A percentile compares a stretch with the other conserved stretches of the same genome.
Conservation (phyloP, 92 coral and sea anemone genomes). For the Desmophyllum pertusum region DNA sequence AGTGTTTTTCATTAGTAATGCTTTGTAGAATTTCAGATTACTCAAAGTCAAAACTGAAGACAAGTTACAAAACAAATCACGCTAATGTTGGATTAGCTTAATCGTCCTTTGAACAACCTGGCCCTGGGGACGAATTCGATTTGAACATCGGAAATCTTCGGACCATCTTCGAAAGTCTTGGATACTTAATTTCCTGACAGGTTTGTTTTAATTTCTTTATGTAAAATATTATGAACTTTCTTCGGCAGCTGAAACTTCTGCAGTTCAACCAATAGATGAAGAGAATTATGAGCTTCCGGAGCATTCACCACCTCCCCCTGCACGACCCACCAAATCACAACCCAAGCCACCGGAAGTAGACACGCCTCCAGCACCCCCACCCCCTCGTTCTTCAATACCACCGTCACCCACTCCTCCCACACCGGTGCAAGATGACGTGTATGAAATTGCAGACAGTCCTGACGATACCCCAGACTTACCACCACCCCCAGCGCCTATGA, state of each 20-base stretch:
- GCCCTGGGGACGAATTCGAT: too few relatives aligned
- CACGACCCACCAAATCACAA: constrained; percentile 32
- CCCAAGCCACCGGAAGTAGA: constrained; percentile 23
- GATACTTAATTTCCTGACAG: not conserved
- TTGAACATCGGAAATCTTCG: too few relatives aligned
- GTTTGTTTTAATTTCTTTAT: not conserved
- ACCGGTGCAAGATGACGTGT: constrained; percentile 37
- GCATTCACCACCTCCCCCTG: constrained; percentile 32
- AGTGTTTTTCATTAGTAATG: too few relatives aligned
- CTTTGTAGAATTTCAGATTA: too few relatives aligned
- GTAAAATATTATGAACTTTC: not conserved
- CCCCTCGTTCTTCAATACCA: constrained; percentile 33
- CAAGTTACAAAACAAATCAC: too few relatives aligned
- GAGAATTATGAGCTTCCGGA: constrained; percentile 60
- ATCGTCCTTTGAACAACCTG: too few relatives aligned
- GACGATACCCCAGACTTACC: not conserved
- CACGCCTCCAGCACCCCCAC: constrained; percentile 24
- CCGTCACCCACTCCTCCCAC: constrained; percentile 18
- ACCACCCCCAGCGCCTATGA: constrained; percentile 14
- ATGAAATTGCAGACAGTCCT: constrained; percentile 36
- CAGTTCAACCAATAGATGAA: constrained; percentile 10
- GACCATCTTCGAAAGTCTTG: too few relatives aligned
- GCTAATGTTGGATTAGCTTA: too few relatives aligned
- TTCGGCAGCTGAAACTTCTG: not conserved
- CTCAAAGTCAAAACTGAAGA: too few relatives aligned